These are phyloP conservation scores for Agriopis aurantiaria DNA, from an alignment of 2,888 invertebrate genomes.

Conservation along the genomic window DNA sequence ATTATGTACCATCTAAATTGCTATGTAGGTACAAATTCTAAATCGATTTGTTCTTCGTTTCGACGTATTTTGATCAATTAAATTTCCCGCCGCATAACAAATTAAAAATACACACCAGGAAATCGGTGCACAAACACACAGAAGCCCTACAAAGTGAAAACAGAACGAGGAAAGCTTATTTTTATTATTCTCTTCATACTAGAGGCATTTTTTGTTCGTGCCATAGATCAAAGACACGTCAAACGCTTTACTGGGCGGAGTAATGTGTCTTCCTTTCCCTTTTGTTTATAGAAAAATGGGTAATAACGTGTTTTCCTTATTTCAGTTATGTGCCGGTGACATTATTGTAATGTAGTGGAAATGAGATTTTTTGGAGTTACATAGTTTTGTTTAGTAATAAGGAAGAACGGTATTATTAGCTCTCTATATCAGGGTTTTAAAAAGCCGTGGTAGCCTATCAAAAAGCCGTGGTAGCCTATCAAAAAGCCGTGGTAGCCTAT, in stretches of 20 bases:
- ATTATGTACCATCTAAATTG: too few species aligned
- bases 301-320: slow-evolving; percentile 41
- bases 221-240: slow-evolving; percentile 49
- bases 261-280: slow-evolving; percentile 44
- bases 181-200: slow-evolving; percentile 26
- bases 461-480: too few species aligned
- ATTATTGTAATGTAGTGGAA: slow-evolving; percentile 39
- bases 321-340: slow-evolving; percentile 32
- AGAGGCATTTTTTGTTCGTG: slow-evolving; percentile 37
- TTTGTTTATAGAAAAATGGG: slow-evolving; percentile 47
- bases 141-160: slow-evolving; percentile 35
- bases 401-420: slow-evolving; percentile 3
- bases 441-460: too few species aligned
- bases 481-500: too few species aligned
- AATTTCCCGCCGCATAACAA: slow-evolving; percentile 10
- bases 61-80: neutral
- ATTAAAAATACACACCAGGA: slow-evolving; percentile 27
- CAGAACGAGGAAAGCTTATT: slow-evolving; percentile 34
- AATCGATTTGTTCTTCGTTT: neutral
- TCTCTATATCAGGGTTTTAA: neutral
- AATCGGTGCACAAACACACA: slow-evolving; percentile 21
- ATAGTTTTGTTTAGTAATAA: slow-evolving; percentile 1
- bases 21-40: too few species aligned
- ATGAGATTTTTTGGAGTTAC: slow-evolving; percentile 34
- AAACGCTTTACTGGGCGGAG: slow-evolving; percentile 41